phyloP scores from a whole-genome alignment of 1,140 invertebrate species.

The Trichonephila clavipes region DNA sequence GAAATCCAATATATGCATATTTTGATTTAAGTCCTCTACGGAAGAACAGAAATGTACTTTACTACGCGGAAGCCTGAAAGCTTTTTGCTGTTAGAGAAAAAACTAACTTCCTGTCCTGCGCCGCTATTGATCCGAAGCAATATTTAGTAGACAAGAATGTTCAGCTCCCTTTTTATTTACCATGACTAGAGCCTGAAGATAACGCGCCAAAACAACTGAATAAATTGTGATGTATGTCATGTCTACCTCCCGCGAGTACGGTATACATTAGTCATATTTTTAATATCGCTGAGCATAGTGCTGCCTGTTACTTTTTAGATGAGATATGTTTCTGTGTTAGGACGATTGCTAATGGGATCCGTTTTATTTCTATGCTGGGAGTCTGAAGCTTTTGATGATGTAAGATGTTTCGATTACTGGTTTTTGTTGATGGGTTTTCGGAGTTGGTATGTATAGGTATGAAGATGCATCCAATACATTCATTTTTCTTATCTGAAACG shows the following conservation, averaged over 20 bases:
- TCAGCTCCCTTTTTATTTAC: neutral
- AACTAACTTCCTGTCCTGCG: neutral
- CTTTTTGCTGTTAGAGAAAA: constrained; percentile 40
- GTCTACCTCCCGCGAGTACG: neutral
- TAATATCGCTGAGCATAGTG: neutral
- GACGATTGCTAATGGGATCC: neutral
- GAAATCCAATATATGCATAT: constrained; percentile 38
- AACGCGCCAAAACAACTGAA: constrained; percentile 14
- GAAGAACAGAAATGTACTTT: neutral
- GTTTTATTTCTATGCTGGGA: neutral
- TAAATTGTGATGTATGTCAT: constrained; percentile 51
- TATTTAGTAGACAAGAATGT: constrained; percentile 18
- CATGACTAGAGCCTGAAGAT: neutral
- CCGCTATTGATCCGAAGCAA: constrained; percentile 14
- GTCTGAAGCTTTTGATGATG: too few relatives aligned
- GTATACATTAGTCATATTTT: constrained; percentile 40
- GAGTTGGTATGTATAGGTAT: too few relatives aligned
- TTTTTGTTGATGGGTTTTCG: too few relatives aligned
- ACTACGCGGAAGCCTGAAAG: neutral
- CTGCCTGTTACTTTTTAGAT: neutral
- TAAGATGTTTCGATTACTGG: too few relatives aligned
- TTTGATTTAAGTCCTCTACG: neutral
- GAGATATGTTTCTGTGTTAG: neutral
- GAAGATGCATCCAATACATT: too few relatives aligned
- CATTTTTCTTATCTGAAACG: too few relatives aligned